Base-by-base conservation (phyloP, 2,797 vertebrate species). In the Pantherophis alleghaniensis region DNA sequence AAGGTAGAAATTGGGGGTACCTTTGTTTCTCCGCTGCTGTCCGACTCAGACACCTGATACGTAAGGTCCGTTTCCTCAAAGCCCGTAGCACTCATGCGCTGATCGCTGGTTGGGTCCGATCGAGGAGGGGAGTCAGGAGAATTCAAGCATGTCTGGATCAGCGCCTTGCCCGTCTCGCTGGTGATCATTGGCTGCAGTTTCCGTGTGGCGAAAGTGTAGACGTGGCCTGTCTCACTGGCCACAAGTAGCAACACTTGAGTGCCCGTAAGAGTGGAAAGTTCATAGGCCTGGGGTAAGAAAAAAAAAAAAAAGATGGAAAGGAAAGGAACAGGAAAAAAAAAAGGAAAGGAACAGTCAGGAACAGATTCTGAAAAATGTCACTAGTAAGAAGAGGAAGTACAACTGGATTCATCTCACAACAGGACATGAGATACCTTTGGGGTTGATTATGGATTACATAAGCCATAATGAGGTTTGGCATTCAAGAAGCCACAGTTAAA, bases 161-260 rank as follows among this genome's bases (percentile, higher is more conserved):
- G 97, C 0, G 99, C 99, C 97, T 99, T 99, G 91, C 99, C 99
- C 0, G 99, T 99, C 97, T 99, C 99, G 7, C 99, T 99, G 96
- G 99, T 99, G 97, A 99, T 99, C 99, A 99, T 99, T 96, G 99
- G 99, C 97, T 99, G 99, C 95, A 99, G 98, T 96, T 99, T 99
- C 86, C 99, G 98, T 0, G 99, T 99, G 95, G 99, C 99, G 74
- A 99, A 99, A 0, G 99, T 99, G 97, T 99, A 99, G 92, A 99
- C 99, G 1, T 99, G 99, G 93, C 99, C 99, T 0, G 99, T 99
- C 97, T 99, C 99, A 0, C 99, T 99, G 96, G 99, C 99, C 97
- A 99, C 99, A 87, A 99, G 97, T 95, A 99, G 98, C 95, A 99
- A 97, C 47, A 99, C 99, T 97, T 99, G 99, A 60, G 99, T 99